phyloP scores from a whole-genome alignment of 2,113 vertebrate species.

The Hippocampus mohnikei region DNA sequence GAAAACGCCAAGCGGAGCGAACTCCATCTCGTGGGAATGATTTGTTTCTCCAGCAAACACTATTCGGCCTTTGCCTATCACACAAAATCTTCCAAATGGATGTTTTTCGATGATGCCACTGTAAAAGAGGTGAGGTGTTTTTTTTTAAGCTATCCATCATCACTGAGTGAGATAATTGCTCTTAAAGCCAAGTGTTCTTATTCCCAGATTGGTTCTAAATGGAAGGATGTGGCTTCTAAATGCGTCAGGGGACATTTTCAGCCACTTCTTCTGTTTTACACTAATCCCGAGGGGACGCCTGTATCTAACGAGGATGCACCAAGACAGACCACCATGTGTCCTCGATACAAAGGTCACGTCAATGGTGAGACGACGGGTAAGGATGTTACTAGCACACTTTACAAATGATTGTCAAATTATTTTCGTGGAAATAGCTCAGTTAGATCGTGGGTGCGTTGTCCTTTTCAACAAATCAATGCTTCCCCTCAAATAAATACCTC shows the following conservation, averaged over 20 bases:
- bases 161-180: conserved; percentile 8
- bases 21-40: conserved; percentile 93
- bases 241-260: conserved; percentile 94
- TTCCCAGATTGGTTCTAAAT: conserved; percentile 86
- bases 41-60: conserved; percentile 94
- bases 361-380: conserved; percentile 81
- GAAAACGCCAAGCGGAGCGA: conserved; percentile 91
- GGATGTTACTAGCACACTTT: conserved; percentile 7
- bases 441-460: neutral
- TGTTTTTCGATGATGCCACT: conserved; percentile 95
- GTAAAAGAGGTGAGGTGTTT: conserved; percentile 93
- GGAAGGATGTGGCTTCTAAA: conserved; percentile 96
- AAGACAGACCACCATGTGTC: conserved; percentile 84
- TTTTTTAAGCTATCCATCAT: neutral
- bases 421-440: neutral
- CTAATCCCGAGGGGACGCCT: conserved; percentile 89
- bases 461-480: neutral
- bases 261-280: conserved; percentile 91
- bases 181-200: conserved; percentile 10
- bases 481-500: too few relatives aligned
- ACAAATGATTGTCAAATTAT: neutral
- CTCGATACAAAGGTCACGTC: conserved; percentile 80
- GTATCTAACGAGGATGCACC: conserved; percentile 92
- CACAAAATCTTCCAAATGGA: conserved; percentile 95
- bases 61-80: conserved; percentile 97